Percentiles rank a stretch among this genome's conserved stretches.
Conservation (phyloP, 2,113 vertebrate species). For the Trochalopteron elliotii region DNA sequence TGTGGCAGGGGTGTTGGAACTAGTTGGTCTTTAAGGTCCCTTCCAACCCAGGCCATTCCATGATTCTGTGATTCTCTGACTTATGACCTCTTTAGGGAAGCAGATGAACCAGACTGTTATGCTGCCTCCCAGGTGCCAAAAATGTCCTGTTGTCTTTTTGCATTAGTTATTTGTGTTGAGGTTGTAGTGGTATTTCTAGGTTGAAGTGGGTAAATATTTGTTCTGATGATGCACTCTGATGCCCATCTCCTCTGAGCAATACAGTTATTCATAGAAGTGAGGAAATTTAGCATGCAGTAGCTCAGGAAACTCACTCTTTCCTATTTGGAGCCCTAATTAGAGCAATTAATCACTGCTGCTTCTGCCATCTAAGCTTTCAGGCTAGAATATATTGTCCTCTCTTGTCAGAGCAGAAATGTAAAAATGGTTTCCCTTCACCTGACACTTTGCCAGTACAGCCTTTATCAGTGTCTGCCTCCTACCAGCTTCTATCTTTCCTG, state of each 20-base stretch:
- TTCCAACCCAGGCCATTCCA: neutral
- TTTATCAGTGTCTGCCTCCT: slow-evolving; percentile 50
- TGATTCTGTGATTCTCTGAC: neutral
- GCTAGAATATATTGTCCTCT: slow-evolving; percentile 44
- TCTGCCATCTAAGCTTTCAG: slow-evolving; percentile 42
- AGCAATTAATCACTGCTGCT: slow-evolving; percentile 60
- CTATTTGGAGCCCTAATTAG: slow-evolving; percentile 54
- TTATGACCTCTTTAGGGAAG: neutral
- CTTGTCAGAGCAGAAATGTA: slow-evolving; percentile 38
- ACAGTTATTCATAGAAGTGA: slow-evolving; percentile 37
- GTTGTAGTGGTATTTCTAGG: neutral
- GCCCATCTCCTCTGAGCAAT: slow-evolving; percentile 33
- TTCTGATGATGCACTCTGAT: slow-evolving; percentile 32
- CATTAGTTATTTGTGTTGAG: neutral
- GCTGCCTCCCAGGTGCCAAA: neutral
- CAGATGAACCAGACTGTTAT: neutral
- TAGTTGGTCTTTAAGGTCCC: neutral
- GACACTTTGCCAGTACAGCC: slow-evolving; percentile 11
- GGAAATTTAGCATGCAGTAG: slow-evolving; percentile 5
- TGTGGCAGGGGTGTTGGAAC: neutral
- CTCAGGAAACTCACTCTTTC: slow-evolving; percentile 39
- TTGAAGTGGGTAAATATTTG: slow-evolving; percentile 33
- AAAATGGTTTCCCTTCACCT: slow-evolving; percentile 48
- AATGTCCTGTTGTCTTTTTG: neutral
- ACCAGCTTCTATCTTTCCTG: slow-evolving; percentile 19